Evolutionary conservation across 2,113 vertebrate species (phyloP).

Genomic region (Oryctolagus cuniculus): mOryCun1.1 NC_091443.1:81781001-81781500

Average conservation of each 20-base stretch:
- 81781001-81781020: background rate
- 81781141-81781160: background rate
- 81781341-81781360: constrained; percentile 93
- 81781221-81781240: constrained; percentile 88
- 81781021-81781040: background rate
- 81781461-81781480: background rate
- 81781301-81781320: constrained; percentile 92
- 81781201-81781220: background rate
- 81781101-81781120: background rate
- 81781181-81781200: background rate
- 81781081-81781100: background rate
- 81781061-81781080: background rate
- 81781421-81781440: background rate
- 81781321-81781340: constrained; percentile 95
- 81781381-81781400: constrained; percentile 94
- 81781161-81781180: background rate
- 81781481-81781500: background rate
- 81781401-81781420: constrained; percentile 65
- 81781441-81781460: background rate
- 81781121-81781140: background rate
- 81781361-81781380: constrained; percentile 94
- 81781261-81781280: constrained; percentile 90
- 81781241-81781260: constrained; percentile 93
- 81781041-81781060: background rate
- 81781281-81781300: constrained; percentile 92